Conservation (phyloP, 2,113 vertebrate genomes). For the Guaruba guarouba region DNA sequence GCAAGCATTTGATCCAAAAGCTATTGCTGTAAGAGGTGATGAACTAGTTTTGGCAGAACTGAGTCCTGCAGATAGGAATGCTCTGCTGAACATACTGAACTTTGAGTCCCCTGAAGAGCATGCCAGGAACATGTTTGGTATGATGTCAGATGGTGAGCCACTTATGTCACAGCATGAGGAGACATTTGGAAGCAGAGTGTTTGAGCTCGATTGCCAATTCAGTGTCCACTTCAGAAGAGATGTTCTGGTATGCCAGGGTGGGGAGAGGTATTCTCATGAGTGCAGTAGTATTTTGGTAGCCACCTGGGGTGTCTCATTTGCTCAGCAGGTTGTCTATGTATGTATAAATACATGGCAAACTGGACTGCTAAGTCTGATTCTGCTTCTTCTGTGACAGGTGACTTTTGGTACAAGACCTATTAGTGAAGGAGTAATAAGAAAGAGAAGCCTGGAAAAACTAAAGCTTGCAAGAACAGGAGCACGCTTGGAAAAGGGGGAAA, state of each 20-base stretch:
- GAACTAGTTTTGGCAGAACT: background rate
- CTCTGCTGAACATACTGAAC: background rate
- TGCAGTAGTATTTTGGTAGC: background rate
- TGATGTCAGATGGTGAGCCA: background rate
- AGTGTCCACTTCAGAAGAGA: background rate
- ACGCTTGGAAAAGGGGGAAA: slow-evolving; percentile 64
- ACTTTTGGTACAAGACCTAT: slow-evolving; percentile 73
- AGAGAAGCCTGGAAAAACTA: slow-evolving; percentile 71
- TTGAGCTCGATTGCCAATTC: background rate
- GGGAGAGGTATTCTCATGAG: background rate
- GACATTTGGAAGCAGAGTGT: background rate
- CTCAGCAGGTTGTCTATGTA: background rate
- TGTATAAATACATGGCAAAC: background rate
- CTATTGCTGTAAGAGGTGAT: background rate
- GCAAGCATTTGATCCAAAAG: background rate
- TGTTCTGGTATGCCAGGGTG: background rate
- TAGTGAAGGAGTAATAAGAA: slow-evolving; percentile 71
- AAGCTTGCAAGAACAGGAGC: slow-evolving; percentile 78
- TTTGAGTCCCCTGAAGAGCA: background rate
- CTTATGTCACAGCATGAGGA: background rate
- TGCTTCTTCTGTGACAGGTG: slow-evolving; percentile 70
- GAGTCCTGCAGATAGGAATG: background rate
- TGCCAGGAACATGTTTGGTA: background rate
- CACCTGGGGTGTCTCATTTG: background rate
- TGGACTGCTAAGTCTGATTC: slow-evolving; percentile 21